phyloP scores from a whole-genome alignment of 2,888 invertebrate species.

The Synergus japonicus region DNA sequence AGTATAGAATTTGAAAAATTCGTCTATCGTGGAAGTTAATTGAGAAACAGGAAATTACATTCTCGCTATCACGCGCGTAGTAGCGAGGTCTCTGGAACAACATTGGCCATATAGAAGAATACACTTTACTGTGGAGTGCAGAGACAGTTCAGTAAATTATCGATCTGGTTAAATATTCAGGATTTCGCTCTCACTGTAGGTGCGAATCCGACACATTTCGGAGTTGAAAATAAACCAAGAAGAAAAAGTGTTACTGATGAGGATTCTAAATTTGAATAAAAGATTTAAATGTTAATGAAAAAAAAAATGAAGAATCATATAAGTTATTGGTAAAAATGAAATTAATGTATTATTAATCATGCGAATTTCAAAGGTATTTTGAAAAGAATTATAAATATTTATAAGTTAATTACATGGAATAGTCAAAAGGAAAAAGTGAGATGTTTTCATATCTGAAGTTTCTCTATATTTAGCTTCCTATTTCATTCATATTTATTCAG shows the following conservation, averaged over 20 bases:
- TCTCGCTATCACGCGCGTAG: conserved; percentile 57
- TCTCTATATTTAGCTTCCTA: too few relatives aligned
- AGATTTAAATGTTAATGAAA: neutral
- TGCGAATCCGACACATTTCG: conserved; percentile 22
- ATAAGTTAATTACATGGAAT: too few relatives aligned
- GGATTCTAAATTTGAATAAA: conserved; percentile 8
- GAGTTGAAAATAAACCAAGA: conserved; percentile 8
- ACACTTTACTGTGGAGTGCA: neutral
- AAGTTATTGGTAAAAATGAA: too few relatives aligned
- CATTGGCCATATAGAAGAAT: conserved; percentile 31
- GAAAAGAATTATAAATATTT: too few relatives aligned
- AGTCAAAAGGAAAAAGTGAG: too few relatives aligned
- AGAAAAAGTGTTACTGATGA: conserved; percentile 5
- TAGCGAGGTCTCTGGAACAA: conserved; percentile 54
- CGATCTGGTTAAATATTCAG: conserved; percentile 56
- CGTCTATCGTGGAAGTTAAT: conserved; percentile 61
- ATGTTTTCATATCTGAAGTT: too few relatives aligned
- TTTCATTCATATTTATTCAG: too few relatives aligned
- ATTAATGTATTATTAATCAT: too few relatives aligned
- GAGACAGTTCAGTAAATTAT: conserved; percentile 58
- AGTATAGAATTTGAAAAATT: neutral
- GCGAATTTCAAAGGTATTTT: too few relatives aligned
- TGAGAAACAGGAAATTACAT: conserved; percentile 69
- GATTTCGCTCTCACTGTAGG: conserved; percentile 14
- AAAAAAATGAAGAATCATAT: too few relatives aligned